Evolutionary conservation across 2,888 invertebrate species (phyloP), one percentile per base, ranked within the genome.

Genomic region (Cheilosia vernalis): DNA sequence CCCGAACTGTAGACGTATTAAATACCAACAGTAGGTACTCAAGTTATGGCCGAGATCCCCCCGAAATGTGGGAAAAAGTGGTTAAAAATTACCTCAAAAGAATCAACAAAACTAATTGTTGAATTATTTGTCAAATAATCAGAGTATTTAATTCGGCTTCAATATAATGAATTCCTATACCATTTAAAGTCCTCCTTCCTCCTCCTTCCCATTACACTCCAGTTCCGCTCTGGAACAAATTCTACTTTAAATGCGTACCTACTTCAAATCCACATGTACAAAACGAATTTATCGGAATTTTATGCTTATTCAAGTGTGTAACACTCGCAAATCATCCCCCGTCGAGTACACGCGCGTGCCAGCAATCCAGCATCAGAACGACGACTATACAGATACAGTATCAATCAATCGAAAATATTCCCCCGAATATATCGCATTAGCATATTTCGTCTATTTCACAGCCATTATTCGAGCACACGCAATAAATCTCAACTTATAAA

Each of bases 371-470:
- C 30, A 21, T 42, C 40, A 37, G n/a, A n/a, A 56, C 56, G 51
- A 30, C 19, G 7, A 27, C 44, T 70, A 27, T 73, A 63, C 70
- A 56, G 64, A 27, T 73, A 63, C 70, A 56, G 64, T 80, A 80
- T 74, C 84, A 84, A 84, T 84, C 83, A 84, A 84, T 74, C 58
- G 80, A 72, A 81, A 85, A 76, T 79, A 81, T 76, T 72, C 69
- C 85, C 30, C 70, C 53, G 76, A 76, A 81, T 85, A 85, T 80
- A 70, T 37, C 37, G 61, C 66, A 85, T 85, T 85, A 76, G 85
- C 85, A 85, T 81, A 84, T 84, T 80, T 74, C 73, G 61, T 67
- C 83, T 73, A 83, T 83, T 83, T 79, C 33, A 63, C 74, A 64
- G 58, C 69, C 70, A 80, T 80, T 80, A 80, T 84, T 70, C 49